Evolutionary conservation across 2,797 vertebrate genomes (phyloP).

Genomic region (Paramormyrops hopkinsi): DNA sequence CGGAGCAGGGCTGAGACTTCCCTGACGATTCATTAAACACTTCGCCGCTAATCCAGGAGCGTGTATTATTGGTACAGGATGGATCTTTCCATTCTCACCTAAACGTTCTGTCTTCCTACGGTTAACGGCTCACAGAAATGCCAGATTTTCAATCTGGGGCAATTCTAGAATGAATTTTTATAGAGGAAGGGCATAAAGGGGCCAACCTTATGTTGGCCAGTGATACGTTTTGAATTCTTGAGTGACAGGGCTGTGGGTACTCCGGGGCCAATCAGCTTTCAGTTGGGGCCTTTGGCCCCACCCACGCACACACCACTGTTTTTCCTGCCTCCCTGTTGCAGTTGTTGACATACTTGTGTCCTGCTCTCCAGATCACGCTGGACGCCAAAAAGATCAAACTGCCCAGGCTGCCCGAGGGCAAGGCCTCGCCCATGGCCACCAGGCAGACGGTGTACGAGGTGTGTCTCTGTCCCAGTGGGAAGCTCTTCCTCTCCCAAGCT

Average conservation of each 20-base stretch:
- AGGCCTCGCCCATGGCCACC: constrained; percentile 67
- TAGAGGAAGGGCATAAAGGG: background rate
- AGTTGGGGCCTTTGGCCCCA: background rate
- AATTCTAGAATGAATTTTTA: background rate
- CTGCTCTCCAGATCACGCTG: constrained; percentile 74
- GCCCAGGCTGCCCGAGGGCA: constrained; percentile 85
- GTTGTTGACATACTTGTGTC: background rate
- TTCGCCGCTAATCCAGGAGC: background rate
- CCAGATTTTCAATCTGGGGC: background rate
- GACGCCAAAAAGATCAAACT: constrained; percentile 86
- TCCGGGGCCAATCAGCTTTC: background rate
- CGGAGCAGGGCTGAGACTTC: background rate
- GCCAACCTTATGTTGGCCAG: background rate
- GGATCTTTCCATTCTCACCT: background rate
- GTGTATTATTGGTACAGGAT: background rate
- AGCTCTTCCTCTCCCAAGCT: constrained; percentile 90
- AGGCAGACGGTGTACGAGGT: constrained; percentile 93
- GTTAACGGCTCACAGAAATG: background rate
- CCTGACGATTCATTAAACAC: background rate
- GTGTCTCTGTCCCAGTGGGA: constrained; percentile 90
- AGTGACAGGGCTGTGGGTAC: background rate
- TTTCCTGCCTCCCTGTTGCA: background rate
- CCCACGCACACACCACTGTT: background rate
- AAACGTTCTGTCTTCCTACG: background rate
- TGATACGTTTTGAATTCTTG: background rate